Evolutionary conservation across 2,797 vertebrate genomes (phyloP).

Genomic region (Gallirallus australis): DNA sequence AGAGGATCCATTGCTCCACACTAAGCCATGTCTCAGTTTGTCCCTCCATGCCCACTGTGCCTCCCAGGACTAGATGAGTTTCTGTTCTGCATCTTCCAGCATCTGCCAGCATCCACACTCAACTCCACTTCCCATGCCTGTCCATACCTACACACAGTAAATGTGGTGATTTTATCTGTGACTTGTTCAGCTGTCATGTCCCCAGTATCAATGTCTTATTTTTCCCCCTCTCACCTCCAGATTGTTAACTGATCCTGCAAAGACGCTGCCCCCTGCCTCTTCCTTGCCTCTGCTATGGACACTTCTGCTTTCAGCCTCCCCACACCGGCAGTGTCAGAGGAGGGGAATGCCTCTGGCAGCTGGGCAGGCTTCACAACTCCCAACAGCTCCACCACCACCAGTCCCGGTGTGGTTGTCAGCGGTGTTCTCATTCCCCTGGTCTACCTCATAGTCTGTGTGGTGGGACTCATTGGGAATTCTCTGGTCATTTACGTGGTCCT

Average conservation of each 20-base stretch:
- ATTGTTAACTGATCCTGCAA: slow-evolving; percentile 44
- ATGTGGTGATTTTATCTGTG: not conserved
- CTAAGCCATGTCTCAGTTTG: not conserved
- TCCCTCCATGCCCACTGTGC: not conserved
- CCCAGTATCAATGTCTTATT: not conserved
- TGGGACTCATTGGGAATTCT: slow-evolving; percentile 92
- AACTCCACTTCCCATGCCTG: not conserved
- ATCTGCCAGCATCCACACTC: not conserved
- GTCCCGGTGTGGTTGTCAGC: slow-evolving; percentile 80
- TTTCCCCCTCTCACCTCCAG: slow-evolving; percentile 53
- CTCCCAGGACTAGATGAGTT: not conserved
- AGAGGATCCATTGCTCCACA: not conserved
- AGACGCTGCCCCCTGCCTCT: not conserved
- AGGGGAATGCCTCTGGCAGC: slow-evolving; percentile 65
- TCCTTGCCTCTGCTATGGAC: slow-evolving; percentile 72
- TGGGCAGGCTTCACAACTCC: slow-evolving; percentile 49
- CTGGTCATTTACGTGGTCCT: slow-evolving; percentile 94
- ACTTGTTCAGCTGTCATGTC: not conserved
- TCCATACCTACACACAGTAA: not conserved
- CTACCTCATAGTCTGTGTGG: slow-evolving; percentile 90
- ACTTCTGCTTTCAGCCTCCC: slow-evolving; percentile 46
- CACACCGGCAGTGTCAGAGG: not conserved
- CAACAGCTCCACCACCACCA: slow-evolving; percentile 45
- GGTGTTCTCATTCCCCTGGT: slow-evolving; percentile 89
- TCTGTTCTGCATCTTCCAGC: not conserved